A percentile compares a stretch with the other conserved stretches of the same genome.
These are phyloP conservation scores for Apamea anceps DNA, from an alignment of 2,888 invertebrate species.

Conservation along the genomic window DNA sequence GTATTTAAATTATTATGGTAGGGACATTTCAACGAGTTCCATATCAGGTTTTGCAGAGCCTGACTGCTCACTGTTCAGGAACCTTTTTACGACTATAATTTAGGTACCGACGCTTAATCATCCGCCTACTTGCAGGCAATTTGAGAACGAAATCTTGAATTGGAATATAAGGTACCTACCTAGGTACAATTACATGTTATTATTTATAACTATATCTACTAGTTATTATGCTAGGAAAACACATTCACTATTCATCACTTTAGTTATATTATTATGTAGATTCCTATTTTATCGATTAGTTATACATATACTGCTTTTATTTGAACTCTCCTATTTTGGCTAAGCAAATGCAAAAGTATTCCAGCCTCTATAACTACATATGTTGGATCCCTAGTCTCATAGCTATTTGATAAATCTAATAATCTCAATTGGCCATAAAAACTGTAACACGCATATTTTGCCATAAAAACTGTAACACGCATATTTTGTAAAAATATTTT, in stretches of 20 bases:
- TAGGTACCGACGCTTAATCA: not conserved
- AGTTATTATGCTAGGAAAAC: not conserved
- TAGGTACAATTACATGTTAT: not conserved
- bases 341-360: not conserved
- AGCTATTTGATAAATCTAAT: not conserved
- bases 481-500: no score
- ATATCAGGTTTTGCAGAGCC: constrained; percentile 50
- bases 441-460: no score
- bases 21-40: constrained; percentile 25
- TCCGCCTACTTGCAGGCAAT: not conserved
- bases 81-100: constrained; percentile 26
- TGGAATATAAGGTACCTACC: not conserved
- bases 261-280: not conserved
- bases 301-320: not conserved
- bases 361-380: not conserved
- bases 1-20: constrained; percentile 40
- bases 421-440: no score
- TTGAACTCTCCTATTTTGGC: not conserved
- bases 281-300: not conserved
- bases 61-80: constrained; percentile 28
- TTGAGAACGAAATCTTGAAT: constrained; percentile 8
- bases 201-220: not conserved
- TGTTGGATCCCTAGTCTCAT: not conserved
- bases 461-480: no score
- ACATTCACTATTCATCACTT: not conserved